Percentiles rank a stretch among this genome's conserved stretches.
Conservation (phyloP, 2,797 vertebrate genomes). For the Melanotaenia maccullochi region DNA sequence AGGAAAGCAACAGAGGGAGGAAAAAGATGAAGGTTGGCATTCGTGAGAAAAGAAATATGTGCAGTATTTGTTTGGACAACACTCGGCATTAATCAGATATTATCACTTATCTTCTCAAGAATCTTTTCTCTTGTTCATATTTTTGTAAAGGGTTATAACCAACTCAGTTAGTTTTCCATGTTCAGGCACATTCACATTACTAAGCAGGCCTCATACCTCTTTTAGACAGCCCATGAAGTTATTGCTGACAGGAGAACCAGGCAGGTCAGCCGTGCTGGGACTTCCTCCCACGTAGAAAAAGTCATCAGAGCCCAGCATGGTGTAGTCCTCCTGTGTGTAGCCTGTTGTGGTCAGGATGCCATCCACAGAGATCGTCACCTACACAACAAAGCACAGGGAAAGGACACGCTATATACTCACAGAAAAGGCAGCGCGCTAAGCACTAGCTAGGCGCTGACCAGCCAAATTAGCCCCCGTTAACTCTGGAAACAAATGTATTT, state of each 20-base stretch:
- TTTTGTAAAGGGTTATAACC: not conserved
- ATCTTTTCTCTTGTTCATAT: not conserved
- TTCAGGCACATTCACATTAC: not conserved
- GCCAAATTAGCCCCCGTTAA: conserved; percentile 81
- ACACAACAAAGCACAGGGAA: conserved; percentile 99
- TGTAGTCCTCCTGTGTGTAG: conserved; percentile 99
- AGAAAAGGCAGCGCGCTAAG: conserved; percentile 84
- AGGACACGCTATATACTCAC: conserved; percentile 99
- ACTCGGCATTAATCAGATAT: conserved; percentile 9
- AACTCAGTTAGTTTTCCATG: not conserved
- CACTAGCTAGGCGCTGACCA: conserved; percentile 79
- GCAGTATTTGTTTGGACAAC: not conserved
- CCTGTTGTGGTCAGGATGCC: conserved; percentile 99
- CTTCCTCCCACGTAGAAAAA: conserved; percentile 99
- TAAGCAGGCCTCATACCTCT: conserved; percentile 84
- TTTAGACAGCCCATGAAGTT: conserved; percentile 99
- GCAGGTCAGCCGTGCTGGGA: conserved; percentile 98
- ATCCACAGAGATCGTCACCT: conserved; percentile 99
- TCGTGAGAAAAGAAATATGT: conserved; percentile 15
- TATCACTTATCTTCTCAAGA: not conserved
- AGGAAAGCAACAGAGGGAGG: conserved; percentile 10
- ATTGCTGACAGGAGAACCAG: conserved; percentile 99
- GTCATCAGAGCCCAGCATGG: conserved; percentile 99
- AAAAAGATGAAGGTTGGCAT: conserved; percentile 7
- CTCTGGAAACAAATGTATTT: conserved; percentile 71